Conservation (phyloP, 1,140 invertebrate species). For the Eurosta solidaginis region DNA sequence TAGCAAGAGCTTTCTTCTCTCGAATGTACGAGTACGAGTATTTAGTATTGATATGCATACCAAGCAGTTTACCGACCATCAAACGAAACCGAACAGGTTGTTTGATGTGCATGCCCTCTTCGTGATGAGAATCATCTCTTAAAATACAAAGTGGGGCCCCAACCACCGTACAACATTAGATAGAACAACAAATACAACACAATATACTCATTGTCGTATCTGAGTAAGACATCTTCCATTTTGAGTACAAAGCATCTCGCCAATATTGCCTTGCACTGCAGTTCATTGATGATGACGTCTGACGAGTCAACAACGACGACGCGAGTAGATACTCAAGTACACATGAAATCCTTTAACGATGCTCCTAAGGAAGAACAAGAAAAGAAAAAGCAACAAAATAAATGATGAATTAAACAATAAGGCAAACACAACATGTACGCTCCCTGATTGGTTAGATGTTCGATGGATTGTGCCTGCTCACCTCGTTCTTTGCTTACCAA, state of each 20-base stretch:
- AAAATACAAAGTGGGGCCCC: not conserved
- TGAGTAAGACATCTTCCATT: constrained; percentile 15
- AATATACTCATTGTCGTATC: not conserved
- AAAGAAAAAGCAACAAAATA: not conserved
- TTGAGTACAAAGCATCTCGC: constrained; percentile 5
- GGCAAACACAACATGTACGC: not conserved
- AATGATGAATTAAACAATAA: not conserved
- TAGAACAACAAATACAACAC: not conserved
- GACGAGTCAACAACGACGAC: constrained; percentile 10
- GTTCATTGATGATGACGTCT: constrained; percentile 16
- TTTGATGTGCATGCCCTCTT: not conserved
- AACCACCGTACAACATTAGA: not conserved
- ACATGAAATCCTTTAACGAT: constrained; percentile 26
- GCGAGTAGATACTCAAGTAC: not conserved
- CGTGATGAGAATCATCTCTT: not conserved
- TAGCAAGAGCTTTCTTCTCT: no score
- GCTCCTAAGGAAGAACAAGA: not conserved
- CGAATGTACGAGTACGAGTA: no score
- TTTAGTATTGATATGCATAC: no score
- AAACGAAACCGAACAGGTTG: not conserved
- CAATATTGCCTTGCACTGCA: not conserved
- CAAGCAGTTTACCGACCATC: no score
- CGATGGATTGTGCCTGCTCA: not conserved
- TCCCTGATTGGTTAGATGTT: not conserved
- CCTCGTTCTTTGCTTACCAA: not conserved